These are phyloP conservation scores for Raphicerus campestris DNA, from an alignment of 2,113 vertebrate species.

Conservation along the genomic window DNA sequence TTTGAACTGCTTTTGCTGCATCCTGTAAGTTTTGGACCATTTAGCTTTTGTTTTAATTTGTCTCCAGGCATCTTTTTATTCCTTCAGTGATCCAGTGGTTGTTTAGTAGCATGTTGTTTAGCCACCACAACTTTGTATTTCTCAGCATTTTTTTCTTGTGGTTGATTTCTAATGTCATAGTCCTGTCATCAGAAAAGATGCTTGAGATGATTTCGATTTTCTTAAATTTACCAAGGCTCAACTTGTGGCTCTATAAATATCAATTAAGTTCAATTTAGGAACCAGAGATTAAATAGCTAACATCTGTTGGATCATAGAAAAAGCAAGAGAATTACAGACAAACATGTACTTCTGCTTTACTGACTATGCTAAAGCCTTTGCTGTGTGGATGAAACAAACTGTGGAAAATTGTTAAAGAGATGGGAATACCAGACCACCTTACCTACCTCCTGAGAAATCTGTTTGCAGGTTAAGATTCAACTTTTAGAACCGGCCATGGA, in stretches of 20 bases:
- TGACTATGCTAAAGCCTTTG: no score
- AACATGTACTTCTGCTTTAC: no score
- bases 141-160: background rate
- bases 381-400: no score
- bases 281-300: background rate
- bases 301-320: background rate
- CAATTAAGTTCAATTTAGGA: background rate
- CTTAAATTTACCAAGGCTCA: background rate
- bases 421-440: background rate
- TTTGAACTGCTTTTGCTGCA: background rate
- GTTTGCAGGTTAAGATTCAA: background rate
- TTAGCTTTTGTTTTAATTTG: background rate
- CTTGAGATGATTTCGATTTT: background rate
- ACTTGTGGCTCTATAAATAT: background rate
- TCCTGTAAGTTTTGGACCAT: background rate
- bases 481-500: background rate
- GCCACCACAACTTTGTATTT: background rate
- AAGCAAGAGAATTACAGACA: background rate
- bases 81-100: background rate
- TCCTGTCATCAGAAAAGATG: background rate
- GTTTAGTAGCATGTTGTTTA: background rate
- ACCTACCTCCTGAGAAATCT: background rate
- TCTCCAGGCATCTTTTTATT: background rate
- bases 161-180: background rate
- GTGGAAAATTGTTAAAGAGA: background rate